Conservation (phyloP, 2,888 invertebrate species). For the Sarcophaga rosellei region DNA sequence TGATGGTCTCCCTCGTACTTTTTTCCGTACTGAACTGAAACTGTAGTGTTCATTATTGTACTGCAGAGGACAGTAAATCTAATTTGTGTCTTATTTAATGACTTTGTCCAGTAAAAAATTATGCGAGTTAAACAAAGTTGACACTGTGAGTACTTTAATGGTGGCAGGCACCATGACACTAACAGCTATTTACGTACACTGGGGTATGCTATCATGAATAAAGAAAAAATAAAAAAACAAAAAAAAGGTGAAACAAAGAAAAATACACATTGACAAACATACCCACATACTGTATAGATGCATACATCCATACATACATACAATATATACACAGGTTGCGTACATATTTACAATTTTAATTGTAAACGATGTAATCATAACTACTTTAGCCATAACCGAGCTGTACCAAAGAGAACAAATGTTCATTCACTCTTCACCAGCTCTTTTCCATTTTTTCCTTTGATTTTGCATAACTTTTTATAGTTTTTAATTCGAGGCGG, state of each 20-base stretch:
- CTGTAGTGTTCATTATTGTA: constrained; percentile 55
- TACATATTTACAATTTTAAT: constrained; percentile 64
- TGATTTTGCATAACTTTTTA: constrained; percentile 1
- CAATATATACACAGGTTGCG: not conserved
- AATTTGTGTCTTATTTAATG: constrained; percentile 80
- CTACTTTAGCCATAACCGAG: constrained; percentile 13
- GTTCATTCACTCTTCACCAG: no score
- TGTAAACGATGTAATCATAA: constrained; percentile 63
- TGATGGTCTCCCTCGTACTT: not conserved
- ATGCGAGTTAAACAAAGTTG: constrained; percentile 70
- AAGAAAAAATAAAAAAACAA: not conserved
- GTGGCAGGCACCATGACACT: constrained; percentile 53
- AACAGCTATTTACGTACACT: constrained; percentile 44
- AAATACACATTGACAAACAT: not conserved
- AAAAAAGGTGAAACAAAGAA: no score
- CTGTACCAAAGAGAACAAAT: no score
- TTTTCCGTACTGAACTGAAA: not conserved
- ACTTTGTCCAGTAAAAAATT: constrained; percentile 76
- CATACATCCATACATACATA: not conserved
- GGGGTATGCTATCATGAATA: constrained; percentile 6
- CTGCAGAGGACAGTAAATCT: constrained; percentile 74
- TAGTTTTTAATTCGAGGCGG: constrained; percentile 21
- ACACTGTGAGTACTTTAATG: constrained; percentile 71
- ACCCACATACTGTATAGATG: not conserved
- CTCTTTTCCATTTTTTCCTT: not conserved